These are phyloP conservation scores for Drosophila tristis DNA, from an alignment of 1,140 invertebrate genomes.

Conservation along the genomic window DNA sequence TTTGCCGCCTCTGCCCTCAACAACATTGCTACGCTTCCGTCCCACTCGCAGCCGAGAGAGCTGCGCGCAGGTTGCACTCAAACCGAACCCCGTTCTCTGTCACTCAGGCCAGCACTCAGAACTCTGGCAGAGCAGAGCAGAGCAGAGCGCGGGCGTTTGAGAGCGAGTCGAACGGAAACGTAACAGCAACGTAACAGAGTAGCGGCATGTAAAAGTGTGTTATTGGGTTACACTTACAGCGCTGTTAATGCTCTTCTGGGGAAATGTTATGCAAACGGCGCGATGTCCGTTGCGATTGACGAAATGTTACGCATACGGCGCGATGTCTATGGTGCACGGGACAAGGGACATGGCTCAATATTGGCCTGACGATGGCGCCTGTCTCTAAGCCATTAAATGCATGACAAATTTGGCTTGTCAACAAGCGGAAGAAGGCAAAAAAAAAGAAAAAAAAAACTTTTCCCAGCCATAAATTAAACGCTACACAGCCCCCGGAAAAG, in stretches of 20 bases:
- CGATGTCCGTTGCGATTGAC: not conserved
- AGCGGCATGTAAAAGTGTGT: slow-evolving; percentile 56
- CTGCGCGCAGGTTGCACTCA: slow-evolving; percentile 75
- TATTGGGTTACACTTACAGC: slow-evolving; percentile 59
- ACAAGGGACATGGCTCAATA: slow-evolving; percentile 37
- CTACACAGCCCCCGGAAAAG: slow-evolving; percentile 17
- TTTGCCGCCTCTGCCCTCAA: slow-evolving; percentile 2
- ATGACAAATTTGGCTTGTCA: slow-evolving; percentile 76
- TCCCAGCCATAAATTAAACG: slow-evolving; percentile 66
- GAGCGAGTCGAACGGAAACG: slow-evolving; percentile 5
- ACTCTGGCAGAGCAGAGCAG: not conserved
- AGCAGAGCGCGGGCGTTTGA: not conserved
- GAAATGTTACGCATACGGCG: slow-evolving; percentile 32
- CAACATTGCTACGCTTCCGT: slow-evolving; percentile 18
- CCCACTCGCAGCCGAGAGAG: slow-evolving; percentile 28
- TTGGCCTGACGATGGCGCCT: slow-evolving; percentile 31
- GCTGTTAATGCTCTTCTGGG: slow-evolving; percentile 14
- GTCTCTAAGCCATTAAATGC: slow-evolving; percentile 78
- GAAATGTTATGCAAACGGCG: not conserved
- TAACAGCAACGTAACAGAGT: slow-evolving; percentile 49
- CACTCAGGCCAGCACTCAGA: slow-evolving; percentile 20
- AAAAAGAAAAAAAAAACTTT: slow-evolving; percentile 49
- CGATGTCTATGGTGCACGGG: slow-evolving; percentile 3
- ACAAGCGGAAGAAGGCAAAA: slow-evolving; percentile 62
- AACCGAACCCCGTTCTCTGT: slow-evolving; percentile 24